Base-by-base conservation (phyloP, 2,888 invertebrate genomes). In the Trachelus tabidus region DNA sequence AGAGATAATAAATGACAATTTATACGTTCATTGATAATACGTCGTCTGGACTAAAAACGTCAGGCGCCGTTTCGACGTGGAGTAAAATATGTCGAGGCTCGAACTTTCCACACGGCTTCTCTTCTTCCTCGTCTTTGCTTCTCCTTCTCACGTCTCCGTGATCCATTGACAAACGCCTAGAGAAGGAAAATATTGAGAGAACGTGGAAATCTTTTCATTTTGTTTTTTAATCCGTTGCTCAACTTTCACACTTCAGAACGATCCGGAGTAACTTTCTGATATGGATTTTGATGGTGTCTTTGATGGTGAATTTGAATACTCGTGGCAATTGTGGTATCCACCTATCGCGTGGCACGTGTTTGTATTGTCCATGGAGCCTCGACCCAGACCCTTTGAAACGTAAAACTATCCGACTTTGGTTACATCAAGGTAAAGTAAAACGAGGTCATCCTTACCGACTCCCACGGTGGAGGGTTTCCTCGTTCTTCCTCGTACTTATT, bases 351-450 rank as follows among this genome's bases (percentile, higher is more conserved):
- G 71, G 34, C 71, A 71, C 71, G 71, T 71, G 71, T 30, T 31
- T 31, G 56, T 23, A 56, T 56, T 56, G 56, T 56, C 23, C 9
- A 56, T 23, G 23, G 23, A 56, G 9, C 56, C 56, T 56, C 56
- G 56, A 56, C 56, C 56, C 23, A 56, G 56, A 56, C 56, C 56
- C 23, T 56, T 56, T 34, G 30, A 73, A 75, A 80, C 15, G 76
- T 78, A 76, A 79, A 77, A 69, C 77, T 37, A 79, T 40, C 73
- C 79, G 74, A 33, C 69, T 73, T 40, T 71, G 40, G 69, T 80
- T 80, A 74, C 80, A 68, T 3, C 68, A 56, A 56, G 56, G 56
- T 23, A 23, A 56, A 56, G 23, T 56, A 56, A 56, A 56, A 23
- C 56, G 56, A 23, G 15, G 56, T 23, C 56, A 56, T 56, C 56